phyloP scores from a whole-genome alignment of 2,113 vertebrate genomes.

The Nannobrachium achirus region DNA sequence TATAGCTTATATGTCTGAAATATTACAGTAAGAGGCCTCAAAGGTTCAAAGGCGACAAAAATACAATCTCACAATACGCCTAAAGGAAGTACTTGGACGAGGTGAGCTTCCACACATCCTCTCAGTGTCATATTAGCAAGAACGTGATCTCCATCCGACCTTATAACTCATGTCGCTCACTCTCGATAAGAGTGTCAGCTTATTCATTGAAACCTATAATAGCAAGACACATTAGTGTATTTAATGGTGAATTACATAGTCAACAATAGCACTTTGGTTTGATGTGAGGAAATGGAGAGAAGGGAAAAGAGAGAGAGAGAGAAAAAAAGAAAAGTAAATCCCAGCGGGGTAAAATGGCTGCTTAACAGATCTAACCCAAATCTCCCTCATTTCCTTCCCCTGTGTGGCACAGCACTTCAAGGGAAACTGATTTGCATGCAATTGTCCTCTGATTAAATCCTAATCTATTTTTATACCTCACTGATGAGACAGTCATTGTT shows the following conservation, averaged over 20 bases:
- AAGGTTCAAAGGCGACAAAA: too few relatives aligned
- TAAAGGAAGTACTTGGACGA: too few relatives aligned
- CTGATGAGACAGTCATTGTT: slow-evolving; percentile 37
- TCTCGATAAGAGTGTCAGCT: too few relatives aligned
- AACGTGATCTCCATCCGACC: too few relatives aligned
- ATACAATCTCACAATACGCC: too few relatives aligned
- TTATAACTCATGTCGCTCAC: too few relatives aligned
- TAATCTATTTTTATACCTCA: slow-evolving; percentile 67
- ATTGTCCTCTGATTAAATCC: slow-evolving; percentile 66
- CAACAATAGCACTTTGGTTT: not conserved
- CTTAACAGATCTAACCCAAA: slow-evolving; percentile 59
- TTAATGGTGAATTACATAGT: not conserved
- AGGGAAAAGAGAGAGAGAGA: slow-evolving; percentile 5
- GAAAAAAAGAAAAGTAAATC: slow-evolving; percentile 11
- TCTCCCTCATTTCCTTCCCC: slow-evolving; percentile 56
- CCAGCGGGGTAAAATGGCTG: slow-evolving; percentile 43
- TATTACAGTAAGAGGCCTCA: too few relatives aligned
- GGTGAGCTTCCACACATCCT: too few relatives aligned
- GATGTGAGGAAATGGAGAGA: not conserved
- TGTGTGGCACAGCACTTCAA: slow-evolving; percentile 59
- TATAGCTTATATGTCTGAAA: too few relatives aligned
- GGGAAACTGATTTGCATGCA: slow-evolving; percentile 67
- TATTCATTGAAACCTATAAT: too few relatives aligned
- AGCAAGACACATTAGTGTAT: too few relatives aligned
- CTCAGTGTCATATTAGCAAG: too few relatives aligned